Evolutionary conservation across 23 tunicate genomes (phyloP).

Genomic region (Styela plicata): DNA sequence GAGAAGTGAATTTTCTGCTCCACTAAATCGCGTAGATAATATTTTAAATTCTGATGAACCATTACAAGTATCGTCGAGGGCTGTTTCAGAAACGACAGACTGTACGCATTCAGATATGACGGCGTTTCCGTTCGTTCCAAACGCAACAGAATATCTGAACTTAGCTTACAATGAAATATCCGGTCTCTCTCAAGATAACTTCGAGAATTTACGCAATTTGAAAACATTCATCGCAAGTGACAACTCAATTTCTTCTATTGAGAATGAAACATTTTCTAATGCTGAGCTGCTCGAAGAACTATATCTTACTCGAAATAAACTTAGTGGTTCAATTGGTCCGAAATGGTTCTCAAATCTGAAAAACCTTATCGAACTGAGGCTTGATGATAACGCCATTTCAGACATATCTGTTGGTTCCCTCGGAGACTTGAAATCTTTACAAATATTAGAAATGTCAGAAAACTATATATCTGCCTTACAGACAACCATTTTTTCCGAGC

Average conservation of each 20-base stretch:
- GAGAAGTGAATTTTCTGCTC: not conserved
- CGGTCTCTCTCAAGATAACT: not conserved
- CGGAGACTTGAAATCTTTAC: constrained; percentile 3
- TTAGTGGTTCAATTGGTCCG: not conserved
- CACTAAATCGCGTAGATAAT: not conserved
- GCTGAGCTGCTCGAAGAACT: not conserved
- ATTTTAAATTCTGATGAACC: not conserved
- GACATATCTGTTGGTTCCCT: not conserved
- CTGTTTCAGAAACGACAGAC: not conserved
- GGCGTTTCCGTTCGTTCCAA: constrained; percentile 11
- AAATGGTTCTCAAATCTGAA: not conserved
- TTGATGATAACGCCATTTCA: constrained; percentile 16
- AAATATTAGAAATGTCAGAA: constrained; percentile 17
- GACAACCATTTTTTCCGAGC: constrained; percentile 8
- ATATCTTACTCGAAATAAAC: constrained; percentile 9
- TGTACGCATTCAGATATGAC: constrained; percentile 17
- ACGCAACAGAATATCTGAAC: constrained; percentile 14
- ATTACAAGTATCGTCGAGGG: not conserved
- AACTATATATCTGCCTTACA: not conserved
- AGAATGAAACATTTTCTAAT: constrained; percentile 1
- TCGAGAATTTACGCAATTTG: not conserved
- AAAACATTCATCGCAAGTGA: constrained; percentile 13
- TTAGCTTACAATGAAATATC: constrained; percentile 21
- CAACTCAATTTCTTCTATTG: not conserved
- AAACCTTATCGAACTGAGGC: constrained; percentile 11